These are phyloP conservation scores for Bellardia bayeri DNA, from an alignment of 2,888 invertebrate genomes.

Conservation along the genomic window DNA sequence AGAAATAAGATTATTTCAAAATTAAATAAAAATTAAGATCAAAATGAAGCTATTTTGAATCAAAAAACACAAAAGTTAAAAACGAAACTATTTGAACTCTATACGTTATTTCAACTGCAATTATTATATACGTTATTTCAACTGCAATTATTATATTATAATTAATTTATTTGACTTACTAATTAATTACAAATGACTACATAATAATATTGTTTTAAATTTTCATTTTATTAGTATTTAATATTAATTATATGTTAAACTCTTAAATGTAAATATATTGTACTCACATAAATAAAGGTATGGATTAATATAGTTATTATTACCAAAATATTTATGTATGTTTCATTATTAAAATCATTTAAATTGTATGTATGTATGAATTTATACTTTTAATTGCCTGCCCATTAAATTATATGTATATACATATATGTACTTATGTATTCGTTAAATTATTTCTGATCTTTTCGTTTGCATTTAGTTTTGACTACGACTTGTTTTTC, in stretches of 20 bases:
- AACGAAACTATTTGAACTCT: too few species aligned
- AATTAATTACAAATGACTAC: conserved; percentile 77
- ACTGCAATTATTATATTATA: conserved; percentile 65
- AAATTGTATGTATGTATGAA: not conserved
- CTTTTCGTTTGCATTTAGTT: not conserved
- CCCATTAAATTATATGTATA: not conserved
- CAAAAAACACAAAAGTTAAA: too few species aligned
- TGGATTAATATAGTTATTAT: not conserved
- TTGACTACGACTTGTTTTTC: not conserved
- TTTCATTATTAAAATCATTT: not conserved
- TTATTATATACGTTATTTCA: too few species aligned
- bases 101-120: too few species aligned
- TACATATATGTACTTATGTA: not conserved
- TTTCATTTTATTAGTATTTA: conserved; percentile 18
- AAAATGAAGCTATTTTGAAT: too few species aligned
- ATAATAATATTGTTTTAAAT: conserved; percentile 60
- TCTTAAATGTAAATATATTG: not conserved
- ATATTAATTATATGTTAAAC: conserved; percentile 35
- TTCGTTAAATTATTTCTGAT: not conserved
- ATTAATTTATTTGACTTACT: conserved; percentile 71
- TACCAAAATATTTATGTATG: not conserved
- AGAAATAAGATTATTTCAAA: too few species aligned
- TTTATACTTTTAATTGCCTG: not conserved
- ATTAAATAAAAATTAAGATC: too few species aligned
- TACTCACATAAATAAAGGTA: not conserved